Percentiles rank a stretch among this genome's conserved stretches.
These are phyloP conservation scores for Yponomeuta evonymella DNA, from an alignment of 2,888 invertebrate species.

Conservation along the genomic window DNA sequence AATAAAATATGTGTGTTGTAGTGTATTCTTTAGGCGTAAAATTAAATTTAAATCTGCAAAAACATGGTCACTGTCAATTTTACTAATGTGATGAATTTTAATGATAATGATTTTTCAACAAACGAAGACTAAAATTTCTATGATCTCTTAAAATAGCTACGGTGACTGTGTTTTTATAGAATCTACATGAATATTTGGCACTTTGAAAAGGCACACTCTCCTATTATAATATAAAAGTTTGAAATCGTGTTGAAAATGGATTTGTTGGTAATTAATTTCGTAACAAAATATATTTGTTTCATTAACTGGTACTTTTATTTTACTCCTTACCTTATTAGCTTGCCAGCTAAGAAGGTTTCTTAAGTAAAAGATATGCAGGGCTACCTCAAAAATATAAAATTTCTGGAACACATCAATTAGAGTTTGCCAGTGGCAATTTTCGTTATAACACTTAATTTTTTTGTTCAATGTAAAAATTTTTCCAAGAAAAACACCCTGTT, in stretches of 20 bases:
- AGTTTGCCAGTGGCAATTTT: too few relatives aligned
- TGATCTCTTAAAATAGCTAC: constrained; percentile 15
- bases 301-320: constrained; percentile 39
- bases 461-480: too few relatives aligned
- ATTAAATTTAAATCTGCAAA: constrained; percentile 49
- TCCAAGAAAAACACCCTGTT: too few relatives aligned
- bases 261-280: constrained; percentile 77
- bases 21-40: constrained; percentile 75
- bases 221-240: constrained; percentile 73
- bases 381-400: too few relatives aligned
- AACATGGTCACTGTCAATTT: constrained; percentile 42
- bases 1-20: constrained; percentile 77
- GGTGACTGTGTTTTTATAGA: constrained; percentile 43
- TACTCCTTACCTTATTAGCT: background rate
- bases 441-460: too few relatives aligned
- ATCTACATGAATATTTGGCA: constrained; percentile 71
- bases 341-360: background rate
- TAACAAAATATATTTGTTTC: constrained; percentile 78
- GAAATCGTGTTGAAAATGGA: constrained; percentile 76
- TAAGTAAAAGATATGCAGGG: too few relatives aligned
- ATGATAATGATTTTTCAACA: constrained; percentile 12
- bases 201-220: constrained; percentile 74
- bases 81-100: constrained; percentile 34
- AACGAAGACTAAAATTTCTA: constrained; percentile 5
- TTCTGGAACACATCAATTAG: too few relatives aligned